A percentile compares a stretch with the other conserved stretches of the same genome.
phyloP scores from a whole-genome alignment of 2,888 invertebrate genomes.

The Drosophila setosimentum region DNA sequence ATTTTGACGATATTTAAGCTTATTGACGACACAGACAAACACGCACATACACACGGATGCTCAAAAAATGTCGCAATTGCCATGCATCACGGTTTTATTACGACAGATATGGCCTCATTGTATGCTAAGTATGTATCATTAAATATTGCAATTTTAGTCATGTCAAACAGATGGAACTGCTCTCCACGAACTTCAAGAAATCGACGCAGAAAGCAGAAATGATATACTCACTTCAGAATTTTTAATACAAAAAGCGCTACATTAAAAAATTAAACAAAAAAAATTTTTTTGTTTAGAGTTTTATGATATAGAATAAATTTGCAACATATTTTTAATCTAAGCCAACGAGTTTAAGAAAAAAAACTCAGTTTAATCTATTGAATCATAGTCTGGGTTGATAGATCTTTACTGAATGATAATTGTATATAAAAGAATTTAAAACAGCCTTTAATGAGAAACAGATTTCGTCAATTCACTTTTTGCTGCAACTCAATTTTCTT shows the following conservation, averaged over 20 bases:
- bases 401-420: not conserved
- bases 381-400: no score
- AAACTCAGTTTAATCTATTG: no score
- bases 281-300: no score
- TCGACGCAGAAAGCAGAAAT: not conserved
- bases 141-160: conserved; percentile 3
- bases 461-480: not conserved
- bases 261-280: not conserved
- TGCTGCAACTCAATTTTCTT: not conserved
- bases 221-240: not conserved
- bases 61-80: conserved; percentile 23
- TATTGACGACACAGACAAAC: not conserved
- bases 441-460: not conserved
- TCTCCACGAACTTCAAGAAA: not conserved
- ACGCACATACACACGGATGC: conserved; percentile 7
- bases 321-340: not conserved
- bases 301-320: no score
- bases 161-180: not conserved
- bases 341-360: not conserved
- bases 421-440: no score
- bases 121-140: conserved; percentile 18
- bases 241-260: not conserved
- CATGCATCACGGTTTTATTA: conserved; percentile 64
- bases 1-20: conserved; percentile 10
- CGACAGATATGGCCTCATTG: conserved; percentile 42